Base-by-base conservation (phyloP, 2,113 vertebrate genomes). In the Talpa occidentalis region DNA sequence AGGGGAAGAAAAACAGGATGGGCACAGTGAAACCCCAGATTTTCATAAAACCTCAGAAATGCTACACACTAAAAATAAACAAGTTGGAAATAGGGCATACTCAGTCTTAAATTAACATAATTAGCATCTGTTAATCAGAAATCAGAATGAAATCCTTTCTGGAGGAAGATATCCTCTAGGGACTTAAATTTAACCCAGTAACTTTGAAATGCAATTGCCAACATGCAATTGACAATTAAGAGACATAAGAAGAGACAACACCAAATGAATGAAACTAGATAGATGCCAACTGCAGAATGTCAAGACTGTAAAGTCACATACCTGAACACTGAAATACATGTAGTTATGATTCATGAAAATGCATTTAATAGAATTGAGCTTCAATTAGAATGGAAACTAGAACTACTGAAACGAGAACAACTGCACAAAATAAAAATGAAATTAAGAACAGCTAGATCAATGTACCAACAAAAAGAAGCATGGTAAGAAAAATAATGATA, bases 191-290 rank as follows among this genome's bases (percentile, higher is more conserved):
- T 62, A 94, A 5, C 10, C 17, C 37, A 40, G 3, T 1, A 84
- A 88, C 78, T 82, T 88, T 83, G 72, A 73, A 91, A 80, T 40
- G 76, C 14, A 84, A 44, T n/a, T 47, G 74, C 30, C 59, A 89
- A 80, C 14, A 92, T 76, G 74, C 26, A 87, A 59, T 82, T 37
- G 70, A 9, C 40, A 90, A 87, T 59, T 72, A 69, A 44, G 2
- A 92, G 11, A 12, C 1, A 86, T 32, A 59, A 32, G 14, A 69
- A 83, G 16, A 87, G 26, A 72, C 8, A 84, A 83, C 11, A 79
- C 0, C 16, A 90, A 64, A 85, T 47, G 1, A 88, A 88, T 49
- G 44, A 84, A 85, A 69, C 14, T 40, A 85, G 74, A 69, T 0
- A 74, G 42, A 90, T 85, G 54, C 10, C 66, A 67, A 62, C 10